Evolutionary conservation across 2,888 invertebrate genomes (phyloP), one percentile per base, ranked within the genome.

Genomic region (Hipparchia sbordonii): DNA sequence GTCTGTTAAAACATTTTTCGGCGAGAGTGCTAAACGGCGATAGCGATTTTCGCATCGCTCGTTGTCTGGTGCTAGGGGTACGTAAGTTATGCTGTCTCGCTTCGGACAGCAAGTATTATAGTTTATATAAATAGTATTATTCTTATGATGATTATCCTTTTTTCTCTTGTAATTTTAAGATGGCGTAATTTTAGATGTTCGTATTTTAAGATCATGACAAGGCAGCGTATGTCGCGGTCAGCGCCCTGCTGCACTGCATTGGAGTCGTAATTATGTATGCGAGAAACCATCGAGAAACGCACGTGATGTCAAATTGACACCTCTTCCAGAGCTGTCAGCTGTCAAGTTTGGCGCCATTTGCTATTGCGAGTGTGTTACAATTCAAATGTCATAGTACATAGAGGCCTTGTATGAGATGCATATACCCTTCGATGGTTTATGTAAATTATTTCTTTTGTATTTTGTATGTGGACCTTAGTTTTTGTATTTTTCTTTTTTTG

Each of bases 161-260:
- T 74, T 86, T 86, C 84, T 87, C 85, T 87, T 84, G 79, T 82
- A 86, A 85, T 83, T 84, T 78, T 92, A 92, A 92, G 93, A 93
- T 92, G 92, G 92, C 93, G 92, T 92, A 89, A 86, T 89, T 85
- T 90, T 89, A 91, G 91, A 88, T 90, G 90, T 91, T 91, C 89
- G 51, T 84, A 84, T 87, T 86, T 87, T 79, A 89, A 87, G 86
- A 89, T 88, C 92, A 92, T 93, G 93, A 92, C 93, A 92, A 91
- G 89, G 88, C 87, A 85, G 84, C 87, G 88, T 85, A 88, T 89
- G 89, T 81, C 84, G 84, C 82, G 77, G 77, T 79, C 81, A 82
- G 23, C 13, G 13, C 23, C 57, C 57, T 57, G 8, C 8, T 13
- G 13, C 7, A 23, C 23, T 8, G 13, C 8, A 9, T 57, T 9